Conservation (phyloP, 1,140 invertebrate species). For the Fopius arisanus region DNA sequence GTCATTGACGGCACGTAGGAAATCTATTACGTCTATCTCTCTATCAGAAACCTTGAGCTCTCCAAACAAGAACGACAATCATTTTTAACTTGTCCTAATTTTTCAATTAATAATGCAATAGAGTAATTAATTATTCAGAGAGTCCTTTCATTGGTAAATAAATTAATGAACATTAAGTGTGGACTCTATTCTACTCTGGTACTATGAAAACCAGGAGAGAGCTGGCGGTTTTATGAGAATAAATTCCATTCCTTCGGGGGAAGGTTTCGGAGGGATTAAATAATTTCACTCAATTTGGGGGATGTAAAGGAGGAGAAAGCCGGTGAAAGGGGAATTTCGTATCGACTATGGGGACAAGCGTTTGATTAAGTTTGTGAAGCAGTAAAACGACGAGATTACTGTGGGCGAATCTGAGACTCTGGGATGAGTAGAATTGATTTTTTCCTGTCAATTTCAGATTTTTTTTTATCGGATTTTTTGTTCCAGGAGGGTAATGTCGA, state of each 20-base stretch:
- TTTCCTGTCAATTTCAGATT: neutral
- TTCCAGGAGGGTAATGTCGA: constrained; percentile 51
- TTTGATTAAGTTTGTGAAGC: constrained; percentile 46
- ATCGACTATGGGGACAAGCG: constrained; percentile 15
- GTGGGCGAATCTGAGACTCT: neutral
- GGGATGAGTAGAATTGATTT: neutral
- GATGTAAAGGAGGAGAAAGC: neutral
- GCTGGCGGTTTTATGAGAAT: too few relatives aligned
- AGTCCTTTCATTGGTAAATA: too few relatives aligned
- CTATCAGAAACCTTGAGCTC: too few relatives aligned
- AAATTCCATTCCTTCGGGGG: neutral
- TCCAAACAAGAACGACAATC: too few relatives aligned
- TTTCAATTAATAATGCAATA: too few relatives aligned
- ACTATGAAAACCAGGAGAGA: too few relatives aligned
- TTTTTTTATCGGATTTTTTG: neutral
- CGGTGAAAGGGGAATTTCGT: constrained; percentile 6
- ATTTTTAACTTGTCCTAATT: too few relatives aligned
- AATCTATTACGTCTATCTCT: too few relatives aligned
- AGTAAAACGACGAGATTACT: constrained; percentile 38
- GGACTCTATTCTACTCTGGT: too few relatives aligned
- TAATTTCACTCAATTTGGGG: neutral
- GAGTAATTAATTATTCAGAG: too few relatives aligned
- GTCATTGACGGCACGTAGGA: too few relatives aligned
- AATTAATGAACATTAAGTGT: too few relatives aligned
- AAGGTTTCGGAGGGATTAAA: neutral